Evolutionary conservation across 2,888 invertebrate species (phyloP), one percentile per base, ranked within the genome.

Genomic region (Oligia latruncula): DNA sequence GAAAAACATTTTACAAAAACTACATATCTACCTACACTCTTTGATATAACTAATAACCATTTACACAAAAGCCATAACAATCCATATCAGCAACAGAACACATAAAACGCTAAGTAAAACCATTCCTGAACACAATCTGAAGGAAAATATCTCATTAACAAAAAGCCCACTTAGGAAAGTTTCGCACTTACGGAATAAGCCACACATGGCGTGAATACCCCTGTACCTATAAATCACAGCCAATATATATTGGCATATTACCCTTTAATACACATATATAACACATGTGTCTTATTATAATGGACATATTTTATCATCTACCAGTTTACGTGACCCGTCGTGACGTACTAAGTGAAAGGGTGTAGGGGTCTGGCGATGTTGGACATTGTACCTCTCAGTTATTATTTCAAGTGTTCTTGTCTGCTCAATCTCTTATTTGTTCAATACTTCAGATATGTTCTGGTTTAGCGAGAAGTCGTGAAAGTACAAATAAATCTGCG

Each of bases 371-470:
- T 52, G 9, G 17, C 1, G 68, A 64, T 23, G 23, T 11, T 89
- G 82, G 90, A 35, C 20, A 35, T 58, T 0, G 86, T 88, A 88
- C 89, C 85, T 81, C 82, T 89, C 85, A 81, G 92, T 92, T 93
- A 93, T 93, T 92, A 93, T 90, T 92, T 91, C 87, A 88, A 93
- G 93, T 88, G 89, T 83, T 88, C 91, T 93, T 88, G 88, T 90
- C 87, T 90, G 90, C 85, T 89, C 91, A 92, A 91, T 90, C 92
- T 91, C 88, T 88, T 89, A 90, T 91, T 91, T 91, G 88, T 88
- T 82, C 83, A 79, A 46, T 82, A 86, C 86, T 89, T 86, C 80
- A 84, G 75, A 77, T 77, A 71, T 62, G 71, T 67, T 83, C 71
- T 80, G 75, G 70, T 76, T 80, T 75, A 76, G 73, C 66, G n/a